phyloP scores from a whole-genome alignment of 2,888 invertebrate species.

The Drosophila planitibia region DNA sequence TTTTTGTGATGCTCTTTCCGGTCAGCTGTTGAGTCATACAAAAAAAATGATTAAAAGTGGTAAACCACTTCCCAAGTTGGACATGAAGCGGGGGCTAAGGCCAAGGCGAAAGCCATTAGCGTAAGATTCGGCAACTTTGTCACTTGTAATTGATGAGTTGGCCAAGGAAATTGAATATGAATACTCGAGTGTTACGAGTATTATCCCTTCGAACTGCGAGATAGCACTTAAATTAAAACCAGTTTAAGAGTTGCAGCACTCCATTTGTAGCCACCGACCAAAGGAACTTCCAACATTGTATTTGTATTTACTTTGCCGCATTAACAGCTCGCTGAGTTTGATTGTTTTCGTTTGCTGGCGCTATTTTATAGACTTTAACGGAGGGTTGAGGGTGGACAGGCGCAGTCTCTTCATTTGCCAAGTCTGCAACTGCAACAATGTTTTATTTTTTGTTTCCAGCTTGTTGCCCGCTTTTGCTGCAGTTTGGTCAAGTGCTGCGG shows the following conservation, averaged over 20 bases:
- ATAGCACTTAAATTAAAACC: constrained; percentile 2
- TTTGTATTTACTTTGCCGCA: constrained; percentile 51
- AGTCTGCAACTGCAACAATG: constrained; percentile 33
- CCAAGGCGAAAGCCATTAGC: constrained; percentile 6
- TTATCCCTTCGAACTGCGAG: neutral
- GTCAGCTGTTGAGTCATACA: constrained; percentile 32
- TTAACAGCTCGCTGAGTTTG: constrained; percentile 54
- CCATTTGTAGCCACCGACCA: constrained; percentile 20
- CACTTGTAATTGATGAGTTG: constrained; percentile 17
- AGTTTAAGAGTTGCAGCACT: constrained; percentile 7
- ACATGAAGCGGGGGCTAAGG: neutral
- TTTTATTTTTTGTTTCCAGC: constrained; percentile 1
- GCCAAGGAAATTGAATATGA: constrained; percentile 28
- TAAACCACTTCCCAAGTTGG: constrained; percentile 1
- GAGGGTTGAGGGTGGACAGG: neutral
- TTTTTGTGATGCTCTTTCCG: constrained; percentile 32
- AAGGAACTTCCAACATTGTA: constrained; percentile 32
- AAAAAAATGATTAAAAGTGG: neutral
- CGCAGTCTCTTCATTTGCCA: constrained; percentile 41
- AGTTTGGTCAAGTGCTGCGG: constrained; percentile 66
- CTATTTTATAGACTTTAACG: constrained; percentile 12
- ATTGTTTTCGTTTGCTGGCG: constrained; percentile 39
- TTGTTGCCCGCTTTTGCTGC: constrained; percentile 30
- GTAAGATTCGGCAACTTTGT: constrained; percentile 20
- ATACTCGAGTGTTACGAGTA: constrained; percentile 23